Conservation (phyloP, 2,888 invertebrate species). For the Teleiodes luculella region DNA sequence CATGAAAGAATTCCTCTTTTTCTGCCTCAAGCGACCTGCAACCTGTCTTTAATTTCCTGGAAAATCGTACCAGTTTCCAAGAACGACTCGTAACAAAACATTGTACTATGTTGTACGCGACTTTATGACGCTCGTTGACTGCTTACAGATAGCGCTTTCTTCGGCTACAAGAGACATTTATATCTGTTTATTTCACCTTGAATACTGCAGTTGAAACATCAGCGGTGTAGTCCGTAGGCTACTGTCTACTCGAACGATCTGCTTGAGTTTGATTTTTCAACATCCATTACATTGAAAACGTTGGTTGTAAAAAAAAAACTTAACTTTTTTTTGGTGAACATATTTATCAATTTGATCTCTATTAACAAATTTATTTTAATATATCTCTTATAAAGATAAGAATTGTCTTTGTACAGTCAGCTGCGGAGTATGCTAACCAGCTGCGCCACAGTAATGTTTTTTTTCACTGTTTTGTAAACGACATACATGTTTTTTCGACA, state of each 20-base stretch:
- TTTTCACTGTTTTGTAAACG: too few relatives aligned
- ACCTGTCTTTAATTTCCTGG: background rate
- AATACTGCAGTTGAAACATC: constrained; percentile 30
- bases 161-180: constrained; percentile 58
- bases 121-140: constrained; percentile 52
- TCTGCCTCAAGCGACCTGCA: background rate
- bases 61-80: constrained; percentile 3
- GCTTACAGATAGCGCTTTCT: constrained; percentile 53
- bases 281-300: background rate
- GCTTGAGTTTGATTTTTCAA: background rate
- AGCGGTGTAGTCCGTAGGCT: background rate
- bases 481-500: too few relatives aligned
- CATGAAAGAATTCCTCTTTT: too few relatives aligned
- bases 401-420: too few relatives aligned
- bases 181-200: constrained; percentile 64
- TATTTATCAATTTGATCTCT: too few relatives aligned
- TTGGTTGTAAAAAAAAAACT: background rate
- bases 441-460: too few relatives aligned
- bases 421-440: too few relatives aligned
- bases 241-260: too few relatives aligned
- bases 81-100: constrained; percentile 1
- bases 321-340: too few relatives aligned
- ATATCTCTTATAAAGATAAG: too few relatives aligned
- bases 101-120: constrained; percentile 62
- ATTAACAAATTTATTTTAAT: too few relatives aligned